phyloP scores from a whole-genome alignment of 1,140 invertebrate species.

The Carposina sasakii region DNA sequence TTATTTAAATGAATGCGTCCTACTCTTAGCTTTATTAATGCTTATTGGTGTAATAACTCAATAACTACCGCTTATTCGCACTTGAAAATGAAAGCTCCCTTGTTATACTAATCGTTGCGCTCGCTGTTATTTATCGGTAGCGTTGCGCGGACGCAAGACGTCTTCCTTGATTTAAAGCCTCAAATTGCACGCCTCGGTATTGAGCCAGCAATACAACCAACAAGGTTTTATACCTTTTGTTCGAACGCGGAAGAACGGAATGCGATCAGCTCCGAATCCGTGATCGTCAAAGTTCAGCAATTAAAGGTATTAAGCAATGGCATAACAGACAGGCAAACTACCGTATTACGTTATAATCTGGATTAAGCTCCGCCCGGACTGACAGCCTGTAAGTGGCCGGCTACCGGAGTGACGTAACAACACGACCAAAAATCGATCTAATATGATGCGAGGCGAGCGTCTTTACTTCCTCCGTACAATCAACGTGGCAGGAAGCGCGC shows the following conservation, averaged over 20 bases:
- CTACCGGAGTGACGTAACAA: constrained; percentile 43
- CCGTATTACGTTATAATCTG: constrained; percentile 69
- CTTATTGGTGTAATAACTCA: constrained; percentile 13
- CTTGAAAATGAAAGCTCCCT: constrained; percentile 33
- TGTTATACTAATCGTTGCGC: constrained; percentile 58
- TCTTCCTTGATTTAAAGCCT: constrained; percentile 58
- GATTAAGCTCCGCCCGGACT: constrained; percentile 47
- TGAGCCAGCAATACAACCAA: constrained; percentile 42
- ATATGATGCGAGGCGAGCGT: constrained; percentile 55
- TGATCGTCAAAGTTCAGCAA: constrained; percentile 35
- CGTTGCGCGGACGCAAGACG: constrained; percentile 28
- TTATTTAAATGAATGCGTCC: too few relatives aligned
- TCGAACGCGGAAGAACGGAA: too few relatives aligned
- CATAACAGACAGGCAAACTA: constrained; percentile 55
- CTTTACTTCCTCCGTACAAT: constrained; percentile 57
- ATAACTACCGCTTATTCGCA: constrained; percentile 16
- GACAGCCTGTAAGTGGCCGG: constrained; percentile 54
- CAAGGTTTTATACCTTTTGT: too few relatives aligned
- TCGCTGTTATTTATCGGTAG: constrained; percentile 65
- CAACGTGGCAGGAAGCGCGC: constrained; percentile 61
- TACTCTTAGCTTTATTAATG: too few relatives aligned
- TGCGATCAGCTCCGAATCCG: too few relatives aligned
- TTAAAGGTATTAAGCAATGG: constrained; percentile 58
- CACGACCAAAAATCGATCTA: constrained; percentile 46
- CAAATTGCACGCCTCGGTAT: constrained; percentile 53